phyloP scores from a whole-genome alignment of 2,113 vertebrate species.

The Campylomormyrus numenius region DNA sequence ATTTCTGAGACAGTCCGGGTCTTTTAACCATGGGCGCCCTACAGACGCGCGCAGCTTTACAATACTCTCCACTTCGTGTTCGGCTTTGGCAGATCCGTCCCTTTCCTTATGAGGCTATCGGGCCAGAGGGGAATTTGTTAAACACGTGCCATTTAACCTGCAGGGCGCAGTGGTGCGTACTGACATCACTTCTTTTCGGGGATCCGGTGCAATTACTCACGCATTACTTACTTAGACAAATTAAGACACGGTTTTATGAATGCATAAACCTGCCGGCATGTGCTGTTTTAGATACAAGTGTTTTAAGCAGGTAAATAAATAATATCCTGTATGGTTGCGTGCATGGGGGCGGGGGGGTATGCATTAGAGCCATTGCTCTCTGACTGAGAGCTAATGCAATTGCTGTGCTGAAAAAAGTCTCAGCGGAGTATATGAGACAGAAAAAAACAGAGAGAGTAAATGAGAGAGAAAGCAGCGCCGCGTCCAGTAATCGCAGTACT shows the following conservation, averaged over 20 bases:
- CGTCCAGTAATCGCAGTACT: conserved; percentile 2
- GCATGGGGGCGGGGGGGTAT: background rate
- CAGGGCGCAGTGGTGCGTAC: background rate
- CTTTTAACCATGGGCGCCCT: background rate
- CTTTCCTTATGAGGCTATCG: background rate
- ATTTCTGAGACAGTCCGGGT: background rate
- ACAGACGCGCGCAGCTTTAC: background rate
- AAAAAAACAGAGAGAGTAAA: background rate
- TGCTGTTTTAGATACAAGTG: background rate
- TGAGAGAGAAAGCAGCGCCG: background rate
- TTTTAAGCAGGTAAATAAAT: conserved; percentile 1
- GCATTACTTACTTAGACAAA: background rate
- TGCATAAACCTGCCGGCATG: background rate
- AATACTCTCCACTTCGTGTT: background rate
- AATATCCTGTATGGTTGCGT: background rate
- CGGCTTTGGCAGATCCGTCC: background rate
- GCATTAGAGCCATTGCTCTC: conserved; percentile 14
- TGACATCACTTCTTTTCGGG: background rate
- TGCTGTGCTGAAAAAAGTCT: conserved; percentile 15
- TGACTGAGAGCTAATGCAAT: conserved; percentile 19
- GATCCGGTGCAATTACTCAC: background rate
- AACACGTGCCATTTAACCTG: background rate
- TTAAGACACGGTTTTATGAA: background rate
- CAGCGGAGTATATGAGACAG: background rate
- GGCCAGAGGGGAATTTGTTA: background rate